phyloP scores from a whole-genome alignment of 2,113 vertebrate genomes.

The Hippopotamus amphibius region DNA sequence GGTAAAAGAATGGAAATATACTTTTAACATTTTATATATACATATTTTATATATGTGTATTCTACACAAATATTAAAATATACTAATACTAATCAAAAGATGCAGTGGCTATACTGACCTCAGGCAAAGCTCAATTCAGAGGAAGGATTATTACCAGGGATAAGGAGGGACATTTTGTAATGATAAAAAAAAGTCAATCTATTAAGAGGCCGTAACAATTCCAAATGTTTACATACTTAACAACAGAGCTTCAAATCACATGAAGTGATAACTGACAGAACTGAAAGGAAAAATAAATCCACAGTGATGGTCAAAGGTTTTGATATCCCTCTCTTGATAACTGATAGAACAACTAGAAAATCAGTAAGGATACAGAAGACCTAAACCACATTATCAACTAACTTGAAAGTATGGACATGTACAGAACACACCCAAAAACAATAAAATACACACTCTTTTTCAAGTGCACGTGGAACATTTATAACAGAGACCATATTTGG shows the following conservation, averaged over 20 bases:
- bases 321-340: not conserved
- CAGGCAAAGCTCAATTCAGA: not conserved
- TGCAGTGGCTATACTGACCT: not conserved
- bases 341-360: not conserved
- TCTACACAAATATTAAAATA: not conserved
- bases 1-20: not conserved
- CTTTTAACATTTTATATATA: not conserved
- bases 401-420: rapidly evolving
- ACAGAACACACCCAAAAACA: not conserved
- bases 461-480: not conserved
- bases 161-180: not conserved
- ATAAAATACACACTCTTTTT: not conserved
- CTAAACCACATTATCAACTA: not conserved
- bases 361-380: not conserved
- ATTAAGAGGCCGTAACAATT: not conserved
- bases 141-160: not conserved
- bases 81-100: not conserved
- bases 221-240: not conserved
- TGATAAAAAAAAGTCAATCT: not conserved
- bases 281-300: not conserved
- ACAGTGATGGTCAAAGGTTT: not conserved
- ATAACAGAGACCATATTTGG: not conserved
- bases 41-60: not conserved
- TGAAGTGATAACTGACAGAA: not conserved
- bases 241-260: not conserved